These are phyloP conservation scores for Polydrusus pterygomalis DNA, from an alignment of 2,888 invertebrate species.

Conservation along the genomic window DNA sequence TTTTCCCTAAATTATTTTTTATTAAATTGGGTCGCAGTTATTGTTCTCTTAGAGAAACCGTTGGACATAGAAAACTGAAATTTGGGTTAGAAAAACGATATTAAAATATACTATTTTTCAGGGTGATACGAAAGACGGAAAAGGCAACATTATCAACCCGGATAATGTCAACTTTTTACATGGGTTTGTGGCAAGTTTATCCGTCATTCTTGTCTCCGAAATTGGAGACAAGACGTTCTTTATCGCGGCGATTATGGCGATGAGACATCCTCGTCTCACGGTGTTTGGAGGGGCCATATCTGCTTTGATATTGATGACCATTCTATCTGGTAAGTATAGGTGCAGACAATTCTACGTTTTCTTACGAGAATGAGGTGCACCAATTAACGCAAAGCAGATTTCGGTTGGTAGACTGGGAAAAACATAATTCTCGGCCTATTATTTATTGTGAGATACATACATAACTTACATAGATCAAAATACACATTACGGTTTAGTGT, in stretches of 20 bases:
- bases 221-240: slow-evolving; percentile 99
- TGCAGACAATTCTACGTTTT: no score
- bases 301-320: slow-evolving; percentile 94
- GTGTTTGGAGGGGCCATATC: slow-evolving; percentile 96
- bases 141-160: slow-evolving; percentile 51
- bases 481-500: neutral
- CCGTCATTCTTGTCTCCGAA: slow-evolving; percentile 98
- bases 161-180: slow-evolving; percentile 88
- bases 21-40: neutral
- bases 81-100: no score
- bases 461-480: no score
- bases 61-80: no score
- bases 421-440: no score
- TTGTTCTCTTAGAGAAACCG: no score
- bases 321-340: slow-evolving; percentile 82
- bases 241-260: slow-evolving; percentile 99
- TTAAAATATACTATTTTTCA: slow-evolving; percentile 8
- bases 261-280: slow-evolving; percentile 94
- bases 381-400: no score
- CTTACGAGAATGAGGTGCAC: no score
- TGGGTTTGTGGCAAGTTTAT: slow-evolving; percentile 95
- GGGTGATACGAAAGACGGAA: slow-evolving; percentile 30
- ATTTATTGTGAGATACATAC: no score
- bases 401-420: no score
- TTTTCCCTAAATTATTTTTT: neutral